phyloP scores from a whole-genome alignment of 2,113 vertebrate genomes.

The Geococcyx californianus region DNA sequence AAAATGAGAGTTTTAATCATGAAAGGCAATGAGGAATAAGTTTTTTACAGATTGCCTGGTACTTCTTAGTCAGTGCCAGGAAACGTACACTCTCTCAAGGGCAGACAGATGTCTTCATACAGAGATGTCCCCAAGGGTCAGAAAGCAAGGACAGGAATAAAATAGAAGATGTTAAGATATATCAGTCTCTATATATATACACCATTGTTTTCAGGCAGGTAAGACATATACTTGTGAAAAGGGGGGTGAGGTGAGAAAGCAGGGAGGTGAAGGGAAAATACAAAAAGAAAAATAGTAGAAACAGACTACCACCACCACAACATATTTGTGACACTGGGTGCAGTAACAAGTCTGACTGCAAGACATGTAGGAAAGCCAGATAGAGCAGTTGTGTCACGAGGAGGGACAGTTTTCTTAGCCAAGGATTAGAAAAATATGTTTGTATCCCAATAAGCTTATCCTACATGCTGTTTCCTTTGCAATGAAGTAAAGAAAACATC shows the following conservation, averaged over 20 bases:
- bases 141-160: background rate
- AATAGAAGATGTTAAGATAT: background rate
- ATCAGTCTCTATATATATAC: background rate
- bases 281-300: background rate
- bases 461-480: background rate
- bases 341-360: background rate
- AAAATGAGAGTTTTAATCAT: background rate
- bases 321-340: background rate
- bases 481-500: constrained; percentile 1
- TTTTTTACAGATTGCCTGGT: background rate
- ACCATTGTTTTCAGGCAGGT: background rate
- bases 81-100: background rate
- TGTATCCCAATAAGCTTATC: constrained; percentile 19
- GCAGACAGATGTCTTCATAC: background rate
- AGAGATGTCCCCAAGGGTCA: background rate
- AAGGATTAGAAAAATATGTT: background rate
- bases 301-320: background rate
- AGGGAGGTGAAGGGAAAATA: background rate
- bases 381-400: background rate
- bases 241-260: too few relatives aligned
- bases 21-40: background rate
- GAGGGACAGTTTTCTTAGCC: background rate
- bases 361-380: background rate
- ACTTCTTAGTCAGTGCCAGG: background rate
- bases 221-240: background rate